Evolutionary conservation across 2,888 invertebrate genomes (phyloP).

Genomic region (Eristalinus sepulchralis): DNA sequence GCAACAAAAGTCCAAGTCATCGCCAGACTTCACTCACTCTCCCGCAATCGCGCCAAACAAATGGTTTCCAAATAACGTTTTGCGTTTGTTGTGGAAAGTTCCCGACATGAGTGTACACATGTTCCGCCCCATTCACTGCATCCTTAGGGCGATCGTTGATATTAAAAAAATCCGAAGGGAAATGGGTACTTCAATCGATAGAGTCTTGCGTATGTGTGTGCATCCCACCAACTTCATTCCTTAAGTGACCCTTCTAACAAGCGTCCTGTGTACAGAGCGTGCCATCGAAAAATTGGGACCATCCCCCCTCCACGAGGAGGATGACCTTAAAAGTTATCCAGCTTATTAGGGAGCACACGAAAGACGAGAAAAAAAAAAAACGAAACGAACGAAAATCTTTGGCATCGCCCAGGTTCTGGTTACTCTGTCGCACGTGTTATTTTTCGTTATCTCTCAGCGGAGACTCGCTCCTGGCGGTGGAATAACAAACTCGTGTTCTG

Average conservation of each 20-base stretch:
- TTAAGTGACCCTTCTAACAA: not conserved
- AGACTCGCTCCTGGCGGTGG: not conserved
- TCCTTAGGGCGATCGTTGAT: not conserved
- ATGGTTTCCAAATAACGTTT: not conserved
- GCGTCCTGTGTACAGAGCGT: not conserved
- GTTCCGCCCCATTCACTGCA: not conserved
- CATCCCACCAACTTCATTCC: not conserved
- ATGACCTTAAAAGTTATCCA: constrained; percentile 20
- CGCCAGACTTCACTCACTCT: not conserved
- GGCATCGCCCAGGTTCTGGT: constrained; percentile 27
- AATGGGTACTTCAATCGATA: not conserved
- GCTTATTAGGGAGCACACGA: constrained; percentile 15
- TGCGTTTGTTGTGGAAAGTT: not conserved
- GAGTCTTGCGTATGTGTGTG: not conserved
- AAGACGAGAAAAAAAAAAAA: not conserved
- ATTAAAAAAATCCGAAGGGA: not conserved
- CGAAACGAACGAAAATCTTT: not conserved
- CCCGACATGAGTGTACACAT: not conserved
- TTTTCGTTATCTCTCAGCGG: not conserved
- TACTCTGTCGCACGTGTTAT: constrained; percentile 14
- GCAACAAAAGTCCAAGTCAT: not conserved
- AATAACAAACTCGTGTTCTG: not conserved
- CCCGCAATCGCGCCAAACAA: not conserved
- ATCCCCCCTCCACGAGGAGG: not conserved
- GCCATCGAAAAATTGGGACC: not conserved